Evolutionary conservation across 2,888 invertebrate species (phyloP), one percentile per base, ranked within the genome.

Genomic region (Pegoplata infirma): DNA sequence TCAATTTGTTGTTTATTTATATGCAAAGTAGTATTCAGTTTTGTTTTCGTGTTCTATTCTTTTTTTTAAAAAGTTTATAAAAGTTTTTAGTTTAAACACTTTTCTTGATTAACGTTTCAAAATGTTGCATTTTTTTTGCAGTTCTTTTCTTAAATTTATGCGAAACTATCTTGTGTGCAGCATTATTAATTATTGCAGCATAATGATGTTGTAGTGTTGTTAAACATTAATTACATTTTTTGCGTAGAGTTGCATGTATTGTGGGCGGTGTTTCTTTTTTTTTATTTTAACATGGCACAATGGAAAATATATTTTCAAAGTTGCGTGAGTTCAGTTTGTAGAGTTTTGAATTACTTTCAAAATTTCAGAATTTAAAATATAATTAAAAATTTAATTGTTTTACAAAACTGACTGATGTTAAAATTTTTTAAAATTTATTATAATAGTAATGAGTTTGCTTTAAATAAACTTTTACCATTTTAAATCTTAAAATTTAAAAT

Each of bases 161-260:
- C 64, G 55, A 69, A 74, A 74, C 74, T 74, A 61, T 74, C 78
- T 73, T 64, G 59, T 63, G 59, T 53, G 40, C 21, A 73, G 51
- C 68, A 74, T 74, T 74, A 78, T 74, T 78, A 78, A 78, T 78
- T 74, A 69, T 59, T 61, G 46, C 46, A 23, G 59, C 47, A 49
- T 23, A 25, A 40, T 49, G 19, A 23, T 67, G 67, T 67, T 23
- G 36, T 56, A 69, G 69, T 47, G 55, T 56, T 74, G 59, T 69
- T 64, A 73, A 46, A 69, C 59, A 69, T 78, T 74, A 69, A 78
- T 74, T 74, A 67, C 59, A 59, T 74, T 74, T 67, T 74, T n/a
- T n/a, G 53, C 74, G 59, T 67, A 21, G 44, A 40, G 36, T 40
- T 40, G n/a, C n/a, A 40, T 5, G 5, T 40, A 40, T 40, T 40